Evolutionary conservation across 2,113 vertebrate genomes (phyloP), one percentile per base, ranked within the genome.

Genomic region (Toxostoma redivivum): DNA sequence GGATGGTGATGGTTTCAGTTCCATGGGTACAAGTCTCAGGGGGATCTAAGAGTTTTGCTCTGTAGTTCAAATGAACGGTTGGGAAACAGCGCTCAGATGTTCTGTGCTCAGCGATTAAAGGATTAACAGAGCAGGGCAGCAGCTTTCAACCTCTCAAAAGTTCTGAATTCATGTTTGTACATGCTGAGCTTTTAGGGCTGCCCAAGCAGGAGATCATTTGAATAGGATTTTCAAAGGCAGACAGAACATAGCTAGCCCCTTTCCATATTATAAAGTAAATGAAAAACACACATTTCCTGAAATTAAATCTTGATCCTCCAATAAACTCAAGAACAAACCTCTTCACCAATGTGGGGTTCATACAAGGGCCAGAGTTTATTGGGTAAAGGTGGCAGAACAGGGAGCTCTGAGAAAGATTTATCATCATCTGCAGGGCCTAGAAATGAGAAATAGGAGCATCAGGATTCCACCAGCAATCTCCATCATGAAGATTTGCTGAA

Each of bases 181-280:
- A 73, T 71, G 82, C 60, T 73, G 87, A 91, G 90, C 58, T 94
- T 92, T 57, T 69, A 76, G 84, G 27, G 38, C 38, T 89, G 54
- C 27, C 74, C 50, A 85, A 84, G 78, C 31, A 91, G 78, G 66
- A 89, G 27, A 79, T 65, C 73, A 94, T 92, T 74, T 87, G 81
- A 92, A 87, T 85, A 72, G 50, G 48, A 89, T 94, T 97, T 95
- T 92, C 84, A 92, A 87, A 91, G 85, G 50, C 48, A 54, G 18
- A 73, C 22, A 61, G 70, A 87, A 85, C 27, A 51, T 4, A 76
- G 7, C 15, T 58, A 82, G 19, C 6, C 42, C 50, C 45, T 79
- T 91, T 76, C n/a, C 37, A 23, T 80, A 62, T 69, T 33, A 91
- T 42, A 54, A 92, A 95, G 60, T 28, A 88, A 86, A 69, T 76